A percentile compares a stretch with the other conserved stretches of the same genome.
phyloP scores from a whole-genome alignment of 2,888 invertebrate genomes.

The Cenopis cana region DNA sequence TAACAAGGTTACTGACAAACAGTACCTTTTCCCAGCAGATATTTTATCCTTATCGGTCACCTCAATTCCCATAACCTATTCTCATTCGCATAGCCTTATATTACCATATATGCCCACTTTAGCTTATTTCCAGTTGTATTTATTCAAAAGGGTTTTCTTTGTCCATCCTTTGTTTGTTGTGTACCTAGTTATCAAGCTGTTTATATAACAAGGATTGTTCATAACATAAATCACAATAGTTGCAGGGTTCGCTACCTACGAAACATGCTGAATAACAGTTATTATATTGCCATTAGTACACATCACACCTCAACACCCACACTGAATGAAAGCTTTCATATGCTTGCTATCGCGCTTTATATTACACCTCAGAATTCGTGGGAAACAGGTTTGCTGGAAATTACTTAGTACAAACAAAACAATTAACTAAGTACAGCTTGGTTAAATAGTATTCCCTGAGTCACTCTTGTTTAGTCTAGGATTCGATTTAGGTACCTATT shows the following conservation, averaged over 20 bases:
- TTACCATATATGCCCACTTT: conserved; percentile 24
- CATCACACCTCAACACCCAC: conserved; percentile 23
- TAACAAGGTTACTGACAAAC: too few species aligned
- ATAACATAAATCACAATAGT: conserved; percentile 40
- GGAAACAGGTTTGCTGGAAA: conserved; percentile 11
- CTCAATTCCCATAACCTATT: not conserved
- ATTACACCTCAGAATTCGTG: conserved; percentile 19
- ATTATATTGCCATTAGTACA: conserved; percentile 38
- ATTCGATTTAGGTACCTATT: too few species aligned
- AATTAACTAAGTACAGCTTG: not conserved
- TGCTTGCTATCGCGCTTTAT: conserved; percentile 1
- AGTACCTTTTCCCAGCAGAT: too few species aligned
- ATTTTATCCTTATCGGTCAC: not conserved
- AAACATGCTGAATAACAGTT: conserved; percentile 41
- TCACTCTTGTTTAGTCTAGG: not conserved
- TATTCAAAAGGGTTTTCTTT: conserved; percentile 14
- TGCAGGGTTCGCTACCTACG: conserved; percentile 26
- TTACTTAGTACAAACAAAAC: not conserved
- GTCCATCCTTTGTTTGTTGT: conserved; percentile 17
- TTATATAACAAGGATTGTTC: conserved; percentile 26
- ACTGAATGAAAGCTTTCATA: conserved; percentile 14
- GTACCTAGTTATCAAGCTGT: conserved; percentile 6
- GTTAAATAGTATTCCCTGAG: not conserved
- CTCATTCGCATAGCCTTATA: conserved; percentile 7
- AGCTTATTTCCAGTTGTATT: conserved; percentile 4